Percentiles rank a stretch among this genome's conserved stretches.
phyloP scores from a whole-genome alignment of 2,797 vertebrate genomes.

The Sphenopsis melanotis region DNA sequence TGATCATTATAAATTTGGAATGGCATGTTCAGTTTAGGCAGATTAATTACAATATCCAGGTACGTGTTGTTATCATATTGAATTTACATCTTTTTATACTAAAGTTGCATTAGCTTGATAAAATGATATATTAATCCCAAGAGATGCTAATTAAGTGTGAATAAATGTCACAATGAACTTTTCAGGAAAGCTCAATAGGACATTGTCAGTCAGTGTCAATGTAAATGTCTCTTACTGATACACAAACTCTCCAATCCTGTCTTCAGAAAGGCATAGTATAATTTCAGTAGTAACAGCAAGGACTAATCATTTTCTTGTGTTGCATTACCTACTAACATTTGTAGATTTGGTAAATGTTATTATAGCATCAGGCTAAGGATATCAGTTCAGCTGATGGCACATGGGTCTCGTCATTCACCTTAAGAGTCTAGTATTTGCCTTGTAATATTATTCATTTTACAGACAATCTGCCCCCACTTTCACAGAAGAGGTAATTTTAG shows the following conservation, averaged over 20 bases:
- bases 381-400: not conserved
- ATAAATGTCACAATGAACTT: conserved; percentile 68
- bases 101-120: conserved; percentile 64
- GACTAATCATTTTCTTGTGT: not conserved
- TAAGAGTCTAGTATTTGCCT: not conserved
- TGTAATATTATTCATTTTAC: not conserved
- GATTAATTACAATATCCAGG: conserved; percentile 72
- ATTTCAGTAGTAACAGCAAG: not conserved
- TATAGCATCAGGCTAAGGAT: not conserved
- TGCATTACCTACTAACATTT: not conserved
- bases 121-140: conserved; percentile 68
- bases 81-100: conserved; percentile 63
- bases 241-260: not conserved
- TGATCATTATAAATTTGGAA: conserved; percentile 68
- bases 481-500: not conserved
- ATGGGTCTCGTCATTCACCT: not conserved
- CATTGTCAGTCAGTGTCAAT: conserved; percentile 56
- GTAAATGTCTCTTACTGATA: not conserved
- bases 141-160: conserved; percentile 70
- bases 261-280: not conserved
- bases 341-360: not conserved
- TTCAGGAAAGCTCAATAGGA: conserved; percentile 51
- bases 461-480: not conserved
- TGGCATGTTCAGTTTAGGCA: conserved; percentile 62
- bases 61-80: conserved; percentile 52